Percentiles rank a stretch among this genome's conserved stretches.
phyloP scores from a whole-genome alignment of 1,140 invertebrate genomes.

The Thaumatotibia leucotreta region DNA sequence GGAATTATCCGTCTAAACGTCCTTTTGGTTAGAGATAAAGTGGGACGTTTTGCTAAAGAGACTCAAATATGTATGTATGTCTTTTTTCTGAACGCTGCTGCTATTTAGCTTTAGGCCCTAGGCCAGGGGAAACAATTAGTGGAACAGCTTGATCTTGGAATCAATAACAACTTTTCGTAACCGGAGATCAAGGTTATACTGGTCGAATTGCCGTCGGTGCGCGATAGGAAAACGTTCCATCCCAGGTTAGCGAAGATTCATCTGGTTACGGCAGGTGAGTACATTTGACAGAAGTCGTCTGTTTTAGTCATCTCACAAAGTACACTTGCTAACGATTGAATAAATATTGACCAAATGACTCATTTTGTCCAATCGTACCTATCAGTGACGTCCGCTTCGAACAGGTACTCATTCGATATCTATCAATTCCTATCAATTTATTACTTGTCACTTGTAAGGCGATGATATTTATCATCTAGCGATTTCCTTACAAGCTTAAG shows the following conservation, averaged over 20 bases:
- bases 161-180: background rate
- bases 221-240: background rate
- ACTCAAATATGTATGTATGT: too few species aligned
- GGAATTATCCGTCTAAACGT: too few species aligned
- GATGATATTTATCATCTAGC: too few species aligned
- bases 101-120: too few species aligned
- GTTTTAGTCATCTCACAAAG: background rate
- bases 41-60: too few species aligned
- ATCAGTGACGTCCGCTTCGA: constrained; percentile 1
- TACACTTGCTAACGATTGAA: background rate
- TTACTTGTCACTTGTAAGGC: too few species aligned
- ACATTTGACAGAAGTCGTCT: background rate
- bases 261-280: background rate
- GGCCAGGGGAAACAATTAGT: background rate
- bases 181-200: background rate
- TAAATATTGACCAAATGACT: background rate
- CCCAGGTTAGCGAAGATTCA: background rate
- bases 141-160: background rate
- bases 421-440: too few species aligned
- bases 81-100: too few species aligned
- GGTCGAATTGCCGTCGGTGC: background rate
- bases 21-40: too few species aligned
- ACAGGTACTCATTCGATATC: background rate
- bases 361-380: background rate
- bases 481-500: background rate